Base-by-base conservation (phyloP, 2,113 vertebrate species). In the Petroica traversi region DNA sequence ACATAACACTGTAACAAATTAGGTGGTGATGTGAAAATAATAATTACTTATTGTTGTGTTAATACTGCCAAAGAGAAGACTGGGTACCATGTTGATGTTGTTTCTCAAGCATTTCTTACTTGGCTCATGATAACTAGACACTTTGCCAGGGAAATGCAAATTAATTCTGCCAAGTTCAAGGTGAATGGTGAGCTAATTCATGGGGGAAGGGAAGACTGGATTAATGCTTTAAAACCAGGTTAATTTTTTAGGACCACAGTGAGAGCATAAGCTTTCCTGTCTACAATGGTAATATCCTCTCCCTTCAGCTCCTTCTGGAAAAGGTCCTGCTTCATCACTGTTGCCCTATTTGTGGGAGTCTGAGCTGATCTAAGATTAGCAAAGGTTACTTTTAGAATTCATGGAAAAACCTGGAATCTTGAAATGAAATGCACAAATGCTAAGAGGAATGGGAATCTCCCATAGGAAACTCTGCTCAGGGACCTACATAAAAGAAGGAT, bases 21-120 rank as follows among this genome's bases (percentile, higher is more conserved):
- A 93, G 84, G 54, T 89, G 75, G n/a, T 88, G 88, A 95, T 67
- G 63, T 80, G 71, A 82, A 91, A 88, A 80, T 85, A 76, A 66
- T 76, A 77, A 92, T 97, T 90, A 46, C 13, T 0, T 82, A 62
- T n/a, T 19, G 6, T 38, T 62, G 12, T 40, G n/a, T 45, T 92
- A 66, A 52, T 68, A 3, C 36, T 83, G 82, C 79, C 57, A 63
- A 75, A 90, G 36, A 77, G 68, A 92, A 77, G 72, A 34, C 52
- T 73, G 6, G 0, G 38, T 85, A 49, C 63, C n/a, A 14, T 1
- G 8, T 14, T 92, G 34, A n/a, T 76, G 55, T 17, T 91, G 34
- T 85, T 89, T 89, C 90, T 85, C 46, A 73, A 62, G 74, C 20
- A 0, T 81, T 92, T 83, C 55, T 19, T 92, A 5, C 84, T 85